A percentile compares a stretch with the other conserved stretches of the same genome.
Evolutionary conservation across 1,140 invertebrate species (phyloP).

Genomic region (Gyrodactylus bullatarudis): DNA sequence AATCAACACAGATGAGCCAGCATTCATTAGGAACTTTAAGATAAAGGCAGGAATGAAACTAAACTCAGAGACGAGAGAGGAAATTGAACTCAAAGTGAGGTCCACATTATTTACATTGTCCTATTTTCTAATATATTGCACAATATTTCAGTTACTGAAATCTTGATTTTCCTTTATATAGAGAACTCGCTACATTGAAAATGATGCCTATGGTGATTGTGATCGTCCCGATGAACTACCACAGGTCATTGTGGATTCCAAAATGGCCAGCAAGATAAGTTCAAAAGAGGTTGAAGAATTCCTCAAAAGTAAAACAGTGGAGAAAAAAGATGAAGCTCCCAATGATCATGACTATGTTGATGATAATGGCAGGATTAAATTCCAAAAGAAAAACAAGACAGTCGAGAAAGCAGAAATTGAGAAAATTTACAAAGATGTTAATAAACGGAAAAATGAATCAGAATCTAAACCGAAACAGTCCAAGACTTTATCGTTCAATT

Average conservation of each 20-base stretch:
- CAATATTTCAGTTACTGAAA: too few relatives aligned
- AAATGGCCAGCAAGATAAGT: background rate
- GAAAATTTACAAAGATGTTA: background rate
- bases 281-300: background rate
- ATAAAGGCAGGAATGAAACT: background rate
- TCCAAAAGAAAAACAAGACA: background rate
- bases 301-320: background rate
- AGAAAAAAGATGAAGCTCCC: background rate
- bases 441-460: background rate
- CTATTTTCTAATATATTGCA: too few relatives aligned
- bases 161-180: too few relatives aligned
- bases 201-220: background rate
- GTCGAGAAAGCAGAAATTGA: background rate
- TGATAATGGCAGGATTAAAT: background rate
- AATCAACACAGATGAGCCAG: background rate
- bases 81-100: background rate
- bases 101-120: too few relatives aligned
- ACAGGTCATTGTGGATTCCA: background rate
- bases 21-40: background rate
- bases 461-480: background rate
- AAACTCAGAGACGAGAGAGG: background rate
- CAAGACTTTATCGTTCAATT: background rate
- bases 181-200: background rate
- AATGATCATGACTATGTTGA: background rate
- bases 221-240: background rate